phyloP scores from a whole-genome alignment of 2,797 vertebrate genomes.

The Brachymystax lenok region DNA sequence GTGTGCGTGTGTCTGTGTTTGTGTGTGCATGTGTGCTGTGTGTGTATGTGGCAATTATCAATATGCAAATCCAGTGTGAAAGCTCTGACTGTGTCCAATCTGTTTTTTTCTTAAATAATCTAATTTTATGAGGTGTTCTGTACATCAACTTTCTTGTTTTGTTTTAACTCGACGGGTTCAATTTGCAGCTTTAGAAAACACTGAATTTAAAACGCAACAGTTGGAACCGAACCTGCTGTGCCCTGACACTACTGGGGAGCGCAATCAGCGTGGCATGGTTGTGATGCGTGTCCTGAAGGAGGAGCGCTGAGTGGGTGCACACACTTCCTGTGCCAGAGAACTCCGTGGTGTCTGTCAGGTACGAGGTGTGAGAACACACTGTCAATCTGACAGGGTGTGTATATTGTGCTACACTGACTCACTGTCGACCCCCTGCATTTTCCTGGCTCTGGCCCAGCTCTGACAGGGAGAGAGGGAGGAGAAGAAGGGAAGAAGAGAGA shows the following conservation, averaged over 20 bases:
- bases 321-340: constrained; percentile 24
- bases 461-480: neutral
- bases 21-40: neutral
- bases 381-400: constrained; percentile 9
- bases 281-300: constrained; percentile 10
- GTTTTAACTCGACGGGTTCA: neutral
- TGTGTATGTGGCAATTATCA: constrained; percentile 37
- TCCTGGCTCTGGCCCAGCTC: constrained; percentile 3
- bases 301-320: constrained; percentile 27
- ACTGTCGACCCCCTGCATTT: constrained; percentile 8
- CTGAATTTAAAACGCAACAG: constrained; percentile 21
- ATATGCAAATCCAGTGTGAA: constrained; percentile 40
- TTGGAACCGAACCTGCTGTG: constrained; percentile 9
- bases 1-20: neutral
- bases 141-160: neutral
- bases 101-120: neutral
- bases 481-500: constrained; percentile 1
- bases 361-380: constrained; percentile 12
- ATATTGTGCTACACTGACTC: neutral
- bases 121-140: neutral
- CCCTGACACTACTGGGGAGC: constrained; percentile 4
- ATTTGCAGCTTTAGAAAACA: constrained; percentile 10
- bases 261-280: constrained; percentile 6
- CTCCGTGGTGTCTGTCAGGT: constrained; percentile 21
- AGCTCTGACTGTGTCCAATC: constrained; percentile 1